These are phyloP conservation scores for Ceuthmochares aereus DNA, from an alignment of 2,113 vertebrate genomes.

Conservation along the genomic window DNA sequence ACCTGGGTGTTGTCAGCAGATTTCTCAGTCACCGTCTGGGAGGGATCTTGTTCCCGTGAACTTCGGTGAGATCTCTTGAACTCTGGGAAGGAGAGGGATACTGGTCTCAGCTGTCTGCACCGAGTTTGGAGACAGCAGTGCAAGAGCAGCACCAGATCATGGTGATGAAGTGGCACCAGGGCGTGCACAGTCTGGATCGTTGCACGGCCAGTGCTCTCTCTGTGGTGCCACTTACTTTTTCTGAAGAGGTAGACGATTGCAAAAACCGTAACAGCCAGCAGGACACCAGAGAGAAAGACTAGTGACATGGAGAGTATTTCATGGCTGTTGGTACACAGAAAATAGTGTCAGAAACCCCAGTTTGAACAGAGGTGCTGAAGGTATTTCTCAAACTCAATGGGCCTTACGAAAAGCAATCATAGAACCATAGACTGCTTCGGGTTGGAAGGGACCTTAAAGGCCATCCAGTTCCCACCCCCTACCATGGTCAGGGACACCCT, in stretches of 20 bases:
- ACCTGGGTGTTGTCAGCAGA: not conserved
- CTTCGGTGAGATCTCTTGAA: not conserved
- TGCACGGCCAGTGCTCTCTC: not conserved
- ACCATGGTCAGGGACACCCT: too few relatives aligned
- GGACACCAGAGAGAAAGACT: constrained; percentile 62
- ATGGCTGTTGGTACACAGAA: constrained; percentile 1
- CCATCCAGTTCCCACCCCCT: too few relatives aligned
- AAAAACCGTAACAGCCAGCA: constrained; percentile 34
- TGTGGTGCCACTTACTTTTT: constrained; percentile 55
- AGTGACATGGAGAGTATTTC: not conserved
- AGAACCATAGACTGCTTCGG: too few relatives aligned
- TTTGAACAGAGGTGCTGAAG: not conserved
- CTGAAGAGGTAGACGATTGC: constrained; percentile 1
- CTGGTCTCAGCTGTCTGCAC: not conserved
- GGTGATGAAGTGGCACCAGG: not conserved
- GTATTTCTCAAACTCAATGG: not conserved
- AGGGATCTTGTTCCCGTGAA: not conserved
- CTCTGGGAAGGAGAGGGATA: not conserved
- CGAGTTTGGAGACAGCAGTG: rapidly evolving
- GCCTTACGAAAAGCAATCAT: not conserved
- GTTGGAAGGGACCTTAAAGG: too few relatives aligned
- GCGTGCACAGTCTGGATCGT: not conserved
- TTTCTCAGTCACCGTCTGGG: not conserved
- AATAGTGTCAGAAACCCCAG: not conserved
- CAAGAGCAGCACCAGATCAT: too few relatives aligned